A percentile compares a stretch with the other conserved stretches of the same genome.
phyloP scores from a whole-genome alignment of 2,888 invertebrate species.

The Ferrisia virgata region DNA sequence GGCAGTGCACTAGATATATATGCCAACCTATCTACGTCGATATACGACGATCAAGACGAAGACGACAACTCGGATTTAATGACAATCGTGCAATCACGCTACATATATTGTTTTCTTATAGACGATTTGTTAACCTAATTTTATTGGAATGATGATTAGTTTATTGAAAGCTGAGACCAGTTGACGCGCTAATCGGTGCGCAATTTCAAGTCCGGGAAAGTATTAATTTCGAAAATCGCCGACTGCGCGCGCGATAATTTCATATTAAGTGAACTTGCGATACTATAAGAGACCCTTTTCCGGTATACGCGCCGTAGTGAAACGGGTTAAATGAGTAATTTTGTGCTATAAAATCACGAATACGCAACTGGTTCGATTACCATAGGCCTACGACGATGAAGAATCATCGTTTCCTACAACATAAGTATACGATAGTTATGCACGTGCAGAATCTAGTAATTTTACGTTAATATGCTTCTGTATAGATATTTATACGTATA shows the following conservation, averaged over 20 bases:
- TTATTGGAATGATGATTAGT: not conserved
- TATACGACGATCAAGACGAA: not conserved
- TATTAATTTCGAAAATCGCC: conserved; percentile 14
- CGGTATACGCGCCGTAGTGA: conserved; percentile 8
- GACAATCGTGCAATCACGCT: conserved; percentile 27
- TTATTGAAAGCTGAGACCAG: not conserved
- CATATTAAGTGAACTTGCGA: not conserved
- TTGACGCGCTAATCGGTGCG: not conserved
- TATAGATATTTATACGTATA: no score
- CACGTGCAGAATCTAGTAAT: conserved; percentile 22
- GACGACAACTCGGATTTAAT: not conserved
- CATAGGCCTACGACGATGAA: not conserved
- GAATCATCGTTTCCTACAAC: not conserved
- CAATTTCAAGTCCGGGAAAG: conserved; percentile 24
- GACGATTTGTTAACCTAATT: conserved; percentile 30
- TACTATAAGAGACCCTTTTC: not conserved
- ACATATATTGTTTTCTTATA: conserved; percentile 25
- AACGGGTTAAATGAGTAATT: conserved; percentile 7
- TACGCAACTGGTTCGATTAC: conserved; percentile 3
- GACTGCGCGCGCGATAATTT: not conserved
- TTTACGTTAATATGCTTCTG: no score
- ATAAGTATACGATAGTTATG: no score
- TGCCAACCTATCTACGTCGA: not conserved
- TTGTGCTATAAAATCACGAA: not conserved
- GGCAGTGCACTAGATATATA: not conserved